Base-by-base conservation (phyloP, 1,140 invertebrate genomes). In the Pogonus chalceus region DNA sequence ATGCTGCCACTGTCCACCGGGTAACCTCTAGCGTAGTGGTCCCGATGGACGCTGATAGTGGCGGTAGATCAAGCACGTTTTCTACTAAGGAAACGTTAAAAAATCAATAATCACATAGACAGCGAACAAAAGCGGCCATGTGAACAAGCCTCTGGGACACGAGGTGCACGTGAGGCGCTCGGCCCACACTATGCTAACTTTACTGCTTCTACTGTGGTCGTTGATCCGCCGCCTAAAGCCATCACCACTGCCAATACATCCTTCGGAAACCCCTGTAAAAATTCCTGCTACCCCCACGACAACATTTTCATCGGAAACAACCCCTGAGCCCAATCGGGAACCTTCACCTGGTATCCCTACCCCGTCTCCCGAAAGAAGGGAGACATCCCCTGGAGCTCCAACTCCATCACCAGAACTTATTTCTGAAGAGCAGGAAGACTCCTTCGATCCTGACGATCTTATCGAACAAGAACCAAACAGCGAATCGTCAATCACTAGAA, bases 151-250 rank as follows among this genome's bases (percentile, higher is more conserved):
- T 43, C 37, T 12, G 3, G 3, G 37, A 43, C n/a, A n/a, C 37
- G 37, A 12, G 37, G 37, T 43, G 9, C 7, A 43, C 9, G 37
- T 43, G 37, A 18, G 37, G 9, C 18, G 9, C 3, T 4, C 37
- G 37, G 21, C 43, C 3, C 48, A 52, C 59, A 69, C 63, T 61
- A 73, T 73, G 71, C 64, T 73, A 60, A 69, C 71, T 54, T 52
- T 73, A 64, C 60, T 72, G 49, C 68, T 70, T 58, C 58, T 70
- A 59, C 56, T 73, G 65, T 73, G 71, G 71, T 68, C 70, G 53
- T 58, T 73, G 22, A 66, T 70, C 54, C 68, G 68, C 53, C 65
- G 63, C 56, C 53, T 67, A 47, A 64, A 57, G 57, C 52, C 23
- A 24, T 18, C n/a, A 49, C 37, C 24, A 52, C 20, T 50, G 26